Evolutionary conservation across 2,888 invertebrate genomes (phyloP).

Genomic region (Leptinotarsa tumamoca): DNA sequence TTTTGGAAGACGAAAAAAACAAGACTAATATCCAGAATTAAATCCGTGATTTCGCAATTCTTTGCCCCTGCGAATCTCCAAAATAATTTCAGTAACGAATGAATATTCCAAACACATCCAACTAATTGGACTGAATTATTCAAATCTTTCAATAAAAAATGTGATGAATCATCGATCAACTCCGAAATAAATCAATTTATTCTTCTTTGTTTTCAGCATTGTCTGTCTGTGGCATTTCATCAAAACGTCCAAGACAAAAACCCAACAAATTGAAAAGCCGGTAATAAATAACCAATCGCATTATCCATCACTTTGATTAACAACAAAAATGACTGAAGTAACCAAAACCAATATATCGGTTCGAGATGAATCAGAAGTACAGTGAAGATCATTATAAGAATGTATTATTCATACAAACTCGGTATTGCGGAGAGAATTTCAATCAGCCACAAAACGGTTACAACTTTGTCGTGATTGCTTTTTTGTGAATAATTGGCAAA

Average conservation of each 20-base stretch:
- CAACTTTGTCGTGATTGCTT: not conserved
- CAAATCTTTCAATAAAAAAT: not conserved
- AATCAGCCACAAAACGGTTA: constrained; percentile 18
- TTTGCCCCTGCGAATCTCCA: not conserved
- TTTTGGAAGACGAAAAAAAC: not conserved
- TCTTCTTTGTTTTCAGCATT: constrained; percentile 13
- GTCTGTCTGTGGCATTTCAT: constrained; percentile 8
- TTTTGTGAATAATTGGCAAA: not conserved
- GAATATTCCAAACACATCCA: not conserved
- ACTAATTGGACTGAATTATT: not conserved
- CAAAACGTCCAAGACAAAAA: constrained; percentile 13
- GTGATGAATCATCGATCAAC: not conserved
- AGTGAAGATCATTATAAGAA: constrained; percentile 15
- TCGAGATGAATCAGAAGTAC: constrained; percentile 14
- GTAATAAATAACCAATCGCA: constrained; percentile 16
- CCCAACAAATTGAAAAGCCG: constrained; percentile 4
- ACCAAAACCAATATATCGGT: constrained; percentile 22
- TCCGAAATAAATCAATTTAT: constrained; percentile 12
- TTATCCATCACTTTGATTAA: constrained; percentile 22
- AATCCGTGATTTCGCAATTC: not conserved
- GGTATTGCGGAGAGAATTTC: constrained; percentile 12
- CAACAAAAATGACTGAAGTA: constrained; percentile 13
- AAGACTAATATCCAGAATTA: not conserved
- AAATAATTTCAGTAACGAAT: not conserved
- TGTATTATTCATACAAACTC: constrained; percentile 20